A percentile compares a stretch with the other conserved stretches of the same genome.
Conservation (phyloP, 2,888 invertebrate genomes). For the Parnassius smintheus region DNA sequence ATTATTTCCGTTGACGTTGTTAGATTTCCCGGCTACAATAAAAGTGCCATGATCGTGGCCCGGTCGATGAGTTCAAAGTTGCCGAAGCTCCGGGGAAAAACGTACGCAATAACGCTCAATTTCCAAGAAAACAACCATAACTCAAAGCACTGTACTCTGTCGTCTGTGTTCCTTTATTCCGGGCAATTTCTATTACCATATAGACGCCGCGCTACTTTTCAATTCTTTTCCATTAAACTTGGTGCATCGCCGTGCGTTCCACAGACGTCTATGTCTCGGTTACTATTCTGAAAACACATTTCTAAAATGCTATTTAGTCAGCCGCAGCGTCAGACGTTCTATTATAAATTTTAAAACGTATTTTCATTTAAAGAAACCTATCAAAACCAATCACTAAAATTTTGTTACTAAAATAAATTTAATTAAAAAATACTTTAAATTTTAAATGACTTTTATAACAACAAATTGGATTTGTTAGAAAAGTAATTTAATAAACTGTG, state of each 20-base stretch:
- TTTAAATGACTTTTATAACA: too few species aligned
- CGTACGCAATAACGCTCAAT: conserved; percentile 76
- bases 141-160: conserved; percentile 74
- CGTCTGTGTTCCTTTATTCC: conserved; percentile 78
- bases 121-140: conserved; percentile 78
- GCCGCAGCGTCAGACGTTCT: conserved; percentile 71
- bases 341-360: conserved; percentile 73
- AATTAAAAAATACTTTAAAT: too few species aligned
- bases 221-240: conserved; percentile 82
- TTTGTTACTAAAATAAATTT: conserved; percentile 35
- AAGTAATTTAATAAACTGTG: too few species aligned
- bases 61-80: conserved; percentile 37
- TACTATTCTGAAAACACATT: conserved; percentile 75
- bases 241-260: conserved; percentile 76
- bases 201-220: conserved; percentile 80
- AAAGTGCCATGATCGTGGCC: conserved; percentile 44
- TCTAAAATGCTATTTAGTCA: conserved; percentile 78
- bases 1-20: conserved; percentile 60
- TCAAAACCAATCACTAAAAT: conserved; percentile 44
- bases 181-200: conserved; percentile 81
- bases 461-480: too few species aligned
- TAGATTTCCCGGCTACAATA: conserved; percentile 61
- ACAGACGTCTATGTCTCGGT: conserved; percentile 57
- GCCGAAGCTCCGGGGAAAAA: conserved; percentile 54
- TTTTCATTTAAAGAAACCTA: conserved; percentile 39